These are phyloP conservation scores for Microcaecilia unicolor DNA, from an alignment of 2,797 vertebrate species.

Conservation along the genomic window DNA sequence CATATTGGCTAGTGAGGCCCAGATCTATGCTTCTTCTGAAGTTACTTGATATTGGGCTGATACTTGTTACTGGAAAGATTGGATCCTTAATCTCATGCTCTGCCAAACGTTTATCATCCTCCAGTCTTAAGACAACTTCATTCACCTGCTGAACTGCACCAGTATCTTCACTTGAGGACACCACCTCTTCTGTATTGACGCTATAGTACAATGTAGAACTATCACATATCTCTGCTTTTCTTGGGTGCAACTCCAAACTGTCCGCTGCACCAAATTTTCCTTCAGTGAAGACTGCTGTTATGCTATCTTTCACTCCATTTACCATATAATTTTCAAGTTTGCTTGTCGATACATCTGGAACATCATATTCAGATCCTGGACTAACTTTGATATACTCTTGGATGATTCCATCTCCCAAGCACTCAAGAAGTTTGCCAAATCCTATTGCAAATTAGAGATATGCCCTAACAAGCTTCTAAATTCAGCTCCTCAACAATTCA, in stretches of 20 bases:
- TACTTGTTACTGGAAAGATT: constrained; percentile 19
- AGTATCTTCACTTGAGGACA: accelerated
- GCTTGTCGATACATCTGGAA: background rate
- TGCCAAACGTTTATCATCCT: accelerated
- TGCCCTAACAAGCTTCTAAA: too few species aligned
- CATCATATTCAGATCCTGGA: constrained; percentile 12
- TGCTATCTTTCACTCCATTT: background rate
- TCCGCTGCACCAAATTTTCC: background rate
- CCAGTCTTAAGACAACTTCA: constrained; percentile 29
- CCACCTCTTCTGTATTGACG: constrained; percentile 13
- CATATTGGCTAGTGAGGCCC: accelerated
- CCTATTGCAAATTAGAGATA: too few species aligned
- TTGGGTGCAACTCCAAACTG: constrained; percentile 28
- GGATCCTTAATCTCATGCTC: constrained; percentile 20
- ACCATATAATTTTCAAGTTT: background rate
- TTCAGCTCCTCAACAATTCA: too few species aligned
- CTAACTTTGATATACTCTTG: too few species aligned
- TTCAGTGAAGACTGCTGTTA: accelerated
- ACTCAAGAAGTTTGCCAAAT: too few species aligned
- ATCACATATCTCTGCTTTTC: constrained; percentile 44
- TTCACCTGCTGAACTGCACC: constrained; percentile 31
- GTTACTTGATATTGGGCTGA: constrained; percentile 61
- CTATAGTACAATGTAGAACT: constrained; percentile 74
- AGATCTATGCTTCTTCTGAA: constrained; percentile 12
- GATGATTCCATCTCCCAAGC: too few species aligned